A percentile compares a stretch with the other conserved stretches of the same genome.
These are phyloP conservation scores for Heliornis fulica DNA, from an alignment of 2,113 vertebrate genomes.

Conservation along the genomic window DNA sequence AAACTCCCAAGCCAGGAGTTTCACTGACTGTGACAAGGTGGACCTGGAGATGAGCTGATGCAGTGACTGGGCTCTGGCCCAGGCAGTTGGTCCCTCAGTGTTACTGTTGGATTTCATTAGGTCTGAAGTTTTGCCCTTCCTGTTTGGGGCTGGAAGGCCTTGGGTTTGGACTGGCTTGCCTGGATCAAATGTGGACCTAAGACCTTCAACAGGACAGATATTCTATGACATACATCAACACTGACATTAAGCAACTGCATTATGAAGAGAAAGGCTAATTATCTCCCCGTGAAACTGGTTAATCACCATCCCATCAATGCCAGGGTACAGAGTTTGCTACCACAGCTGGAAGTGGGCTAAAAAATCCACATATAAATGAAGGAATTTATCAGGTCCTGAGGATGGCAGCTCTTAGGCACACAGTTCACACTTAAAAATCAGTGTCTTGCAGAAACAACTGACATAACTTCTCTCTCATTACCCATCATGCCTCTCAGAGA, in stretches of 20 bases:
- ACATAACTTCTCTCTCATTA: neutral
- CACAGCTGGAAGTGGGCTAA: neutral
- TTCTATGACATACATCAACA: neutral
- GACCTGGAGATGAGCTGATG: neutral
- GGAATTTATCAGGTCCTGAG: neutral
- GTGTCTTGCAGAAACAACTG: neutral
- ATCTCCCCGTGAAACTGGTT: neutral
- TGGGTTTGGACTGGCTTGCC: neutral
- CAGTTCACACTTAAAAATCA: neutral
- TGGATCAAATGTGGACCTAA: neutral
- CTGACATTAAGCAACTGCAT: neutral
- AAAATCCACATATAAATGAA: neutral
- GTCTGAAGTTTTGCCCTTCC: neutral
- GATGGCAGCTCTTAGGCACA: neutral
- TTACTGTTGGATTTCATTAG: neutral
- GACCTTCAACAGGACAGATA: neutral
- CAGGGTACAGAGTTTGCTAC: neutral
- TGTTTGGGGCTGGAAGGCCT: neutral
- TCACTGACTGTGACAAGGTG: neutral
- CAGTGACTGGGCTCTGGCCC: neutral
- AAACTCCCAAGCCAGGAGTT: neutral
- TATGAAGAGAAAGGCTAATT: neutral
- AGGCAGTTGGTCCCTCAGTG: neutral
- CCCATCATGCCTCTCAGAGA: neutral
- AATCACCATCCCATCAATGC: neutral